These are phyloP conservation scores for Galleria mellonella DNA, from an alignment of 1,140 invertebrate species.

Conservation along the genomic window DNA sequence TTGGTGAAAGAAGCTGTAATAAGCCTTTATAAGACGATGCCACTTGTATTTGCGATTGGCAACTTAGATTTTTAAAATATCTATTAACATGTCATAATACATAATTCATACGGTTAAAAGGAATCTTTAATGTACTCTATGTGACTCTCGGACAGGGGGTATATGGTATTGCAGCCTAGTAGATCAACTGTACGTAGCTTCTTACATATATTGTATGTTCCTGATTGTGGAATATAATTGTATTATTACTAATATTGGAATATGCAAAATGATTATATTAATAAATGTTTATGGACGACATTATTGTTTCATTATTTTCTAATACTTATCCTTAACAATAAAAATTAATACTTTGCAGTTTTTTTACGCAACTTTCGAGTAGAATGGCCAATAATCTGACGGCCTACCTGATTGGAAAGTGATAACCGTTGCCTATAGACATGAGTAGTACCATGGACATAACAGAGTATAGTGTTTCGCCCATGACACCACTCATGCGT, in stretches of 20 bases:
- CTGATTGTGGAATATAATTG: conserved; percentile 51
- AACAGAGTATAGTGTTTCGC: no score
- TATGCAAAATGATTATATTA: conserved; percentile 69
- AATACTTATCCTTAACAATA: background rate
- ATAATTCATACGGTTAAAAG: conserved; percentile 55
- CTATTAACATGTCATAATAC: conserved; percentile 54
- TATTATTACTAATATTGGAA: conserved; percentile 62
- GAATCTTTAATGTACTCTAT: conserved; percentile 61
- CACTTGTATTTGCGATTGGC: conserved; percentile 70
- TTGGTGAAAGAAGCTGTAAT: conserved; percentile 70
- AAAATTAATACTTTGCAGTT: no score
- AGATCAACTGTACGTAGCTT: conserved; percentile 67
- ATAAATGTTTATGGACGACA: conserved; percentile 69
- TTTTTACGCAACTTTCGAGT: no score
- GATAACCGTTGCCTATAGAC: no score
- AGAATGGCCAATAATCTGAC: no score
- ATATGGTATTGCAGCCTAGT: conserved; percentile 64
- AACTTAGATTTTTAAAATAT: conserved; percentile 59
- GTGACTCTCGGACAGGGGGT: conserved; percentile 58
- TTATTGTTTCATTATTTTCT: conserved; percentile 19
- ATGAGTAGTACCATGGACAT: no score
- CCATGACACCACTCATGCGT: no score
- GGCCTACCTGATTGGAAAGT: no score
- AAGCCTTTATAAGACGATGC: conserved; percentile 62
- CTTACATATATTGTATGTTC: conserved; percentile 55